Base-by-base conservation (phyloP, 2,888 invertebrate genomes). In the Drosophila niveifrons region DNA sequence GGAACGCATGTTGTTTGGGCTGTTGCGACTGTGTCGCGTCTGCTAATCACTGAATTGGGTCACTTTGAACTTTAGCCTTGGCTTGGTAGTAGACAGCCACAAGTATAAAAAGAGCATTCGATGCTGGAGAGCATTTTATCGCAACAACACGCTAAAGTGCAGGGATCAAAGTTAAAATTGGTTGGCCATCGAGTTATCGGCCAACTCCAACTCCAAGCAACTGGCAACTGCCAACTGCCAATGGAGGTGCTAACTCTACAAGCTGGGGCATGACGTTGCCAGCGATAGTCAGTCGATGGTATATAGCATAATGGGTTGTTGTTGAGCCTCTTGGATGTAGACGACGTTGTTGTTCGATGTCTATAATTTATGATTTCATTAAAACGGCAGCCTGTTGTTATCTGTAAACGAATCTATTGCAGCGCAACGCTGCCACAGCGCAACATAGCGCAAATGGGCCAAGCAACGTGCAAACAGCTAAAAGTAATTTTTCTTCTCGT, bases 331-430 rank as follows among this genome's bases (percentile, higher is more conserved):
- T 39, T n/a, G 7, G 39, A 11, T 4, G 31, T 1, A n/a, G n/a
- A 18, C 11, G 46, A 47, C 58, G 15, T 44, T 47, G 78, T 83
- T 86, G 78, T 83, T 86, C 82, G 76, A 87, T 87, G 83, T 88
- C 80, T 72, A 85, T 90, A 90, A 91, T 91, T 91, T 91, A 91
- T 91, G 91, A 91, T 91, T 91, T 91, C 91, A 91, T 91, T 91
- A 91, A 91, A 90, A 85, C 87, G 85, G 88, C 84, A 84, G 87
- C 85, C 83, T 78, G 84, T 86, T 78, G 88, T 90, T 91, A 91
- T 91, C 91, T 84, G 80, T 81, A 83, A 87, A 82, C 86, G 90
- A 90, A 91, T 91, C 90, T 86, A 79, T 86, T 82, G 90, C 90
- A 72, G 70, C 47, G 59, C 51, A 50, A 17, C 62, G 23, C 23